Conservation (phyloP, 30 jellyfish, hydroid and myxozoan genomes). For the Aurelia aurita region DNA sequence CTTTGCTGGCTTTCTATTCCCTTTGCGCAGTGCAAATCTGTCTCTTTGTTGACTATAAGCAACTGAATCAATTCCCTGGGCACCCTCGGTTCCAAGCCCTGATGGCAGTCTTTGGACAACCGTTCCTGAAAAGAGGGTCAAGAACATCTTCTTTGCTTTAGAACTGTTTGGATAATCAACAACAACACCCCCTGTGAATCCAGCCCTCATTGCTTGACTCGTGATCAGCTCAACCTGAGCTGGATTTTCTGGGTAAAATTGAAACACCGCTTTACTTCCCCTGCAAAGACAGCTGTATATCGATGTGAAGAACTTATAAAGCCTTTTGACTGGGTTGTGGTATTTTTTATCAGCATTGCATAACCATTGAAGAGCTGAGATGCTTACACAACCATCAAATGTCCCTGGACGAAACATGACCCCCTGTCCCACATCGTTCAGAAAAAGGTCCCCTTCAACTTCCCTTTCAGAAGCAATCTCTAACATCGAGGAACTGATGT, state of each 20-base stretch:
- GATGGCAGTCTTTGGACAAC: constrained; percentile 59
- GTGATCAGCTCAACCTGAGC: constrained; percentile 93
- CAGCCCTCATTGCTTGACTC: constrained; percentile 92
- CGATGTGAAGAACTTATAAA: constrained; percentile 80
- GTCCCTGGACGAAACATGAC: constrained; percentile 96
- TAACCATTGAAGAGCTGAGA: constrained; percentile 99
- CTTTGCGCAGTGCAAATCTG: constrained; percentile 3
- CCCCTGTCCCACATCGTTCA: constrained; percentile 96
- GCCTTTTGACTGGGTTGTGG: constrained; percentile 95
- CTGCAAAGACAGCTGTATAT: constrained; percentile 80
- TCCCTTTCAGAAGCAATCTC: constrained; percentile 91
- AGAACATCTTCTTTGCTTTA: constrained; percentile 92
- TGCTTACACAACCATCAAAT: constrained; percentile 99
- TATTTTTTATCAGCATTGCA: constrained; percentile 92
- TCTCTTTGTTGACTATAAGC: constrained; percentile 41
- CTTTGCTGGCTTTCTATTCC: constrained; percentile 67
- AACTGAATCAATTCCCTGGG: constrained; percentile 32
- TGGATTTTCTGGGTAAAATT: constrained; percentile 95
- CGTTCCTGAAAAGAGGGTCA: constrained; percentile 93
- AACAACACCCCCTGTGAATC: constrained; percentile 98
- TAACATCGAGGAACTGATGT: constrained; percentile 93
- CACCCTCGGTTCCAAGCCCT: constrained; percentile 74
- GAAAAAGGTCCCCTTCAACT: constrained; percentile 93
- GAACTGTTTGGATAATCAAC: constrained; percentile 98
- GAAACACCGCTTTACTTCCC: constrained; percentile 95